Conservation (phyloP, 2,888 invertebrate species). For the Apotomis capreana region DNA sequence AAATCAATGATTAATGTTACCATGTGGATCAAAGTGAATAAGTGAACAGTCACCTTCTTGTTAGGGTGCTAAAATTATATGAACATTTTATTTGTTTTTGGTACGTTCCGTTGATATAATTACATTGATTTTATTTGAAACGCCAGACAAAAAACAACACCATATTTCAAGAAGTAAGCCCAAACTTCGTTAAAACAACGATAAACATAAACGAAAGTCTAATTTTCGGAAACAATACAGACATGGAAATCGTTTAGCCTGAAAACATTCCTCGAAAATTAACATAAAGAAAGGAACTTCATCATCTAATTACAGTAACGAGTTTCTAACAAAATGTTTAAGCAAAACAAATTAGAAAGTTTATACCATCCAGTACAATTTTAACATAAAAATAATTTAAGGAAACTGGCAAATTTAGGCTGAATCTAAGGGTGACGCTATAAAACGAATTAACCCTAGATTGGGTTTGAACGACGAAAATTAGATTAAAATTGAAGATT, state of each 20-base stretch:
- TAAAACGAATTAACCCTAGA: not conserved
- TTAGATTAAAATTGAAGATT: no score
- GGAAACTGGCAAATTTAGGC: slow-evolving; percentile 40
- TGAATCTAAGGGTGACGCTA: not conserved
- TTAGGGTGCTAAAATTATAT: no score
- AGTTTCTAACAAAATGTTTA: slow-evolving; percentile 46
- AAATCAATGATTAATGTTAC: not conserved
- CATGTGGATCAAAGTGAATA: no score
- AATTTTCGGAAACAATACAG: slow-evolving; percentile 11
- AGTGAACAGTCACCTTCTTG: no score
- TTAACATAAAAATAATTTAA: slow-evolving; percentile 44
- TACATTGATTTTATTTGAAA: no score
- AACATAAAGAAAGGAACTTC: slow-evolving; percentile 45
- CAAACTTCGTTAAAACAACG: not conserved
- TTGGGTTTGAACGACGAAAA: no score
- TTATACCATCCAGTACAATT: slow-evolving; percentile 64
- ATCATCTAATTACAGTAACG: slow-evolving; percentile 48
- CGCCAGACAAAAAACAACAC: not conserved
- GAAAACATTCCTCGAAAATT: slow-evolving; percentile 42
- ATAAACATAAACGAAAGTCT: slow-evolving; percentile 8
- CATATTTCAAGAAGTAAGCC: not conserved
- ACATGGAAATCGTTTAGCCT: slow-evolving; percentile 44
- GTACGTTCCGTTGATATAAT: no score
- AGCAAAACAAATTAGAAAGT: slow-evolving; percentile 48
- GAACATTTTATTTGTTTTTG: no score